Percentiles rank a stretch among this genome's conserved stretches.
Conservation (phyloP, 30 jellyfish, hydroid and myxozoan species). For the Aurelia sp. region DNA sequence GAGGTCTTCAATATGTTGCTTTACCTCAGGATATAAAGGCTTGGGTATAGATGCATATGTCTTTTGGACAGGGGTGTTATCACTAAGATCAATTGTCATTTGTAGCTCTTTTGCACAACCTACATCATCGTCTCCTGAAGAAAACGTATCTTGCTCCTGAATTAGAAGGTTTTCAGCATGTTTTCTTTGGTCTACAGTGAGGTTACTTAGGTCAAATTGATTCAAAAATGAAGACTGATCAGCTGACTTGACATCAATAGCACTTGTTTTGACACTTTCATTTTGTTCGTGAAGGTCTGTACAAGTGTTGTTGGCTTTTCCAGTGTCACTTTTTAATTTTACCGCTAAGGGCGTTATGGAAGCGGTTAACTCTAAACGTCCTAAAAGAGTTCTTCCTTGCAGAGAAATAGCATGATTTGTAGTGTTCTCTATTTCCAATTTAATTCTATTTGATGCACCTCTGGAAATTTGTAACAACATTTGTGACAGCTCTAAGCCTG, state of each 20-base stretch:
- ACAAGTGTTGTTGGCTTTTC: neutral
- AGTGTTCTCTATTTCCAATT: constrained; percentile 45
- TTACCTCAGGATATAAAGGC: constrained; percentile 20
- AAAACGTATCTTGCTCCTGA: constrained; percentile 35
- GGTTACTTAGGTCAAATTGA: constrained; percentile 45
- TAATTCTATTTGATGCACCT: constrained; percentile 49
- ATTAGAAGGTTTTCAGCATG: constrained; percentile 21
- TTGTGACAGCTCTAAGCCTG: constrained; percentile 51
- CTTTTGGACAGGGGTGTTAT: neutral
- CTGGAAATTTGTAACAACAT: constrained; percentile 42
- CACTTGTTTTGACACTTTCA: constrained; percentile 25
- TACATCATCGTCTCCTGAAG: constrained; percentile 25
- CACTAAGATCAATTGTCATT: constrained; percentile 1
- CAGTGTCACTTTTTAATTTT: constrained; percentile 52
- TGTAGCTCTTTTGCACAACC: constrained; percentile 16
- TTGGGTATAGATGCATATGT: constrained; percentile 7
- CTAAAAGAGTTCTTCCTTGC: constrained; percentile 47
- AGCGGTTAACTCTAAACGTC: constrained; percentile 32
- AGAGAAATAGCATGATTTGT: constrained; percentile 36
- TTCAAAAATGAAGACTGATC: constrained; percentile 27
- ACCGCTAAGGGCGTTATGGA: constrained; percentile 23
- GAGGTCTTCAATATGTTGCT: no score
- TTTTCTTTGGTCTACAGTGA: constrained; percentile 44
- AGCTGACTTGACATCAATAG: constrained; percentile 27
- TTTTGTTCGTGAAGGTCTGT: constrained; percentile 15